phyloP scores from a whole-genome alignment of 2,888 invertebrate genomes.

The Isoperla grammatica region DNA sequence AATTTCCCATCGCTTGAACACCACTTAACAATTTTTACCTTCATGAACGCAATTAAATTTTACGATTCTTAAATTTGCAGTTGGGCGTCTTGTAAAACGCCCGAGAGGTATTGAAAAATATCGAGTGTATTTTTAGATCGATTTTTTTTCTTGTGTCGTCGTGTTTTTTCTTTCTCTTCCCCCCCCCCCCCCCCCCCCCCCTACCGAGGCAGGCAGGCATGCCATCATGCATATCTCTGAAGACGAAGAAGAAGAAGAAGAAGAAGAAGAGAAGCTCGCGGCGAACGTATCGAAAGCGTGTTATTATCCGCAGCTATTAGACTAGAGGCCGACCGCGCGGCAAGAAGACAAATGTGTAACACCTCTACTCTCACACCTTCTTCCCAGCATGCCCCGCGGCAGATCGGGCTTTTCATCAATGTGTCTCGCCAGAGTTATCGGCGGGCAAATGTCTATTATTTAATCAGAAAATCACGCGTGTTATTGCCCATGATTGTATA shows the following conservation, averaged over 20 bases:
- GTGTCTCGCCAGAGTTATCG: constrained; percentile 4
- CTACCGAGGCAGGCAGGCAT: too few relatives aligned
- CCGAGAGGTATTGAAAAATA: background rate
- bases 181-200: too few relatives aligned
- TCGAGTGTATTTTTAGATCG: background rate
- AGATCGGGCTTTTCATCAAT: constrained; percentile 13
- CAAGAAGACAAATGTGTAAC: constrained; percentile 21
- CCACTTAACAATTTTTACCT: too few relatives aligned
- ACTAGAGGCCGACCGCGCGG: constrained; percentile 11
- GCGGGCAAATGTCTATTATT: constrained; percentile 13
- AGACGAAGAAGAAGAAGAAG: too few relatives aligned
- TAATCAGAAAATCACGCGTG: constrained; percentile 22
- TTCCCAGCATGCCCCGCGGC: constrained; percentile 13
- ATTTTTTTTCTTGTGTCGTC: constrained; percentile 15
- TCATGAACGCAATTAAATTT: constrained; percentile 3
- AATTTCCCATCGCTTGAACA: too few relatives aligned
- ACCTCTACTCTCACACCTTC: constrained; percentile 19
- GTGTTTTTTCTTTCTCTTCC: constrained; percentile 4
- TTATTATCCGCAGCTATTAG: constrained; percentile 23
- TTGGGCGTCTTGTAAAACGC: background rate
- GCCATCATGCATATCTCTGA: too few relatives aligned
- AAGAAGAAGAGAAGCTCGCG: too few relatives aligned
- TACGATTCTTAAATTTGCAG: constrained; percentile 8
- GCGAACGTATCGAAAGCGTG: constrained; percentile 4
- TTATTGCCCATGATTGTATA: constrained; percentile 17